Evolutionary conservation across 2,113 vertebrate species (phyloP).

Genomic region (Rafetus swinhoei): DNA sequence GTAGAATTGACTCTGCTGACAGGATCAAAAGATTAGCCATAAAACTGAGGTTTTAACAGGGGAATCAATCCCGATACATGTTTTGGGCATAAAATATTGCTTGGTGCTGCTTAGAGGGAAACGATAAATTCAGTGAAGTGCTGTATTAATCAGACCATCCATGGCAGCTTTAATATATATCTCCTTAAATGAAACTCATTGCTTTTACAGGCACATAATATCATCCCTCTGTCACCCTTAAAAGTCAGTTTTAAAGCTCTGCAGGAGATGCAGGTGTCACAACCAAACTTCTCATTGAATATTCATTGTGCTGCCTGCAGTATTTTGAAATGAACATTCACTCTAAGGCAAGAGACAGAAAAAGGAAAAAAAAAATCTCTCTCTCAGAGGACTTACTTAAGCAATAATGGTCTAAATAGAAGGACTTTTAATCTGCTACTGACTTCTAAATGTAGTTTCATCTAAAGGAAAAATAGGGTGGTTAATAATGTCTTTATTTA

Average conservation of each 20-base stretch:
- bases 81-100: slow-evolving; percentile 64
- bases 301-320: slow-evolving; percentile 43
- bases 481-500: not conserved
- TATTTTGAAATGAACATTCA: slow-evolving; percentile 44
- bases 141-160: slow-evolving; percentile 56
- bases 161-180: slow-evolving; percentile 56
- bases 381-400: slow-evolving; percentile 30
- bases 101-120: slow-evolving; percentile 43
- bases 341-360: not conserved
- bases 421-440: slow-evolving; percentile 4
- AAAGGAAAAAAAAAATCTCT: not conserved
- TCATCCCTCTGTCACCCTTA: slow-evolving; percentile 50
- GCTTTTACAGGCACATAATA: slow-evolving; percentile 60
- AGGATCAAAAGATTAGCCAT: slow-evolving; percentile 44
- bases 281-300: slow-evolving; percentile 54
- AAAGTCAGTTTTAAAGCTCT: slow-evolving; percentile 47
- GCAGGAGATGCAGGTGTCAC: slow-evolving; percentile 39
- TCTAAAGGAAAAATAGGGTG: not conserved
- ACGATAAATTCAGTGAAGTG: slow-evolving; percentile 62
- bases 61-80: slow-evolving; percentile 39
- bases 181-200: slow-evolving; percentile 64
- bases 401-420: slow-evolving; percentile 32
- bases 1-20: slow-evolving; percentile 10
- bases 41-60: slow-evolving; percentile 11
- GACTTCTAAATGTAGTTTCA: slow-evolving; percentile 9